phyloP scores from a whole-genome alignment of 2,113 vertebrate species.

The Melanostigma gelatinosum region DNA sequence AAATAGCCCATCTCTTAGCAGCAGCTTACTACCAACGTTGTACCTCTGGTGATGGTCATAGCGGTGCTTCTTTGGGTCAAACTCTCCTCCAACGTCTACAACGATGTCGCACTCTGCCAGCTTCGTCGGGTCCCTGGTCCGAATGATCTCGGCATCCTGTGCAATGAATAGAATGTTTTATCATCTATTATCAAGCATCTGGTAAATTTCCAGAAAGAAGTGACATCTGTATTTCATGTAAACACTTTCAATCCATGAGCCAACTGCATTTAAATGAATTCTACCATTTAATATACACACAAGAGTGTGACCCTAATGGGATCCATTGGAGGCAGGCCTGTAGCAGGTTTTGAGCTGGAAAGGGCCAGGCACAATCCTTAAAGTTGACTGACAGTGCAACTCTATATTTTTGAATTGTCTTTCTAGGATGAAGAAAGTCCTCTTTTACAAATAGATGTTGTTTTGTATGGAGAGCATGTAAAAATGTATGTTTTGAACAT shows the following conservation, averaged over 20 bases:
- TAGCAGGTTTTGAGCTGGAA: not conserved
- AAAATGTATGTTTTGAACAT: not conserved
- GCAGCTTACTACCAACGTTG: not conserved
- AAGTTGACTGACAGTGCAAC: not conserved
- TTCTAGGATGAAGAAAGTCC: not conserved
- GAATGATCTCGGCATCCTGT: constrained; percentile 90
- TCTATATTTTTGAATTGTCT: not conserved
- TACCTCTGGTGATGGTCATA: constrained; percentile 98
- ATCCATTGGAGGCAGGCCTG: not conserved
- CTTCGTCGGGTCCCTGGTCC: constrained; percentile 87
- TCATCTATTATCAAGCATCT: not conserved
- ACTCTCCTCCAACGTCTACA: constrained; percentile 94
- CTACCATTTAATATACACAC: not conserved
- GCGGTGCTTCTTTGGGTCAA: constrained; percentile 88
- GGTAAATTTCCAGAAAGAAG: not conserved
- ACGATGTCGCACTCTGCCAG: constrained; percentile 90
- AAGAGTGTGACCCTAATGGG: not conserved
- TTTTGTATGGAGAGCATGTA: not conserved
- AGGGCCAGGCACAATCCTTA: not conserved
- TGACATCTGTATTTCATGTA: not conserved
- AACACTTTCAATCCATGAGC: not conserved
- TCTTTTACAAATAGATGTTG: not conserved
- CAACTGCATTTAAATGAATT: not conserved
- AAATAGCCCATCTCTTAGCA: not conserved
- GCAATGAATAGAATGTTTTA: constrained; percentile 5